Base-by-base conservation (phyloP, 2,888 invertebrate genomes). In the Clistopyga incitator region DNA sequence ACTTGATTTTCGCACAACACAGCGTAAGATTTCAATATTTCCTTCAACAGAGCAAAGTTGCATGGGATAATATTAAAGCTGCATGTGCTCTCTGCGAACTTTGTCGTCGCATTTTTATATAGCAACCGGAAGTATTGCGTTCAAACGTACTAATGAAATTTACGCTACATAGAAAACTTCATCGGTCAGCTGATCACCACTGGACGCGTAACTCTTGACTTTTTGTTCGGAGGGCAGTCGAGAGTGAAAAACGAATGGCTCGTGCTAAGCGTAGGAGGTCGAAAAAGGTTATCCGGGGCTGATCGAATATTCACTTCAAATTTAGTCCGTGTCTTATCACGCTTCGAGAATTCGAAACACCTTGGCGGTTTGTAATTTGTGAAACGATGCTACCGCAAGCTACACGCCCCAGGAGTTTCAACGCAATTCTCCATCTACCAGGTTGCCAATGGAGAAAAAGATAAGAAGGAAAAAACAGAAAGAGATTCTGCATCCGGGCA, bases 301-400 rank as follows among this genome's bases (percentile, higher is more conserved):
- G 18, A 6, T 8, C 29, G 45, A 54, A 77, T 61, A 64, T 79
- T 50, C 52, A 50, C 65, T 45, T 81, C 54, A 75, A 81, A 78
- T 78, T 78, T 81, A 25, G 65, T 78, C 81, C 29, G 68, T 47
- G 59, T 42, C 68, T 78, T 75, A 67, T 76, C 47, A 56, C 45
- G 47, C 71, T 65, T 50, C 75, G 75, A 78, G 81, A 81, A 81
- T 81, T 76, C 78, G 78, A 78, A 84, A 78, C 81, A 81, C 81
- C 81, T 78, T 71, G 59, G 78, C 61, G 81, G 78, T 84, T 72
- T 81, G 70, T 65, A 61, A 78, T 81, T 81, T 75, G 67, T 18
- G 68, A 50, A 78, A 71, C 52, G 71, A 50, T 77, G 52, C 47
- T 29, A 82, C 59, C 38, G 71, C 65, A 70, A 68, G 64, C 34